A percentile compares a stretch with the other conserved stretches of the same genome.
These are phyloP conservation scores for Montipora foliosa DNA, from an alignment of 64 coral and sea anemone species.

Conservation along the genomic window DNA sequence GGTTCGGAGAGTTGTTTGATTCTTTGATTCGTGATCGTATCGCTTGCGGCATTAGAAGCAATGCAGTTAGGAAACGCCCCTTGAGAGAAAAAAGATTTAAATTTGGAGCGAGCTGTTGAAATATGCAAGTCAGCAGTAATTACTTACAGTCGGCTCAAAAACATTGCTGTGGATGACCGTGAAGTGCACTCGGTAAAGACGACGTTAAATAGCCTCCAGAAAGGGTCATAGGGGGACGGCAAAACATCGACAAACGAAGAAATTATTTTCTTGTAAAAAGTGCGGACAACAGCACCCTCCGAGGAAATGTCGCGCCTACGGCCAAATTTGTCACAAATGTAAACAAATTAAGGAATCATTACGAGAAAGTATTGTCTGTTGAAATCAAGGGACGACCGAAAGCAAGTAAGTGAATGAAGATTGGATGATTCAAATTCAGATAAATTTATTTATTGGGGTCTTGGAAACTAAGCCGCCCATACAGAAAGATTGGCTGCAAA, in stretches of 20 bases:
- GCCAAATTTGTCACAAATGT: constrained; percentile 10
- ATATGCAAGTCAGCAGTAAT: no score
- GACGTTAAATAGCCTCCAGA: not conserved
- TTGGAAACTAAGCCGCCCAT: no score
- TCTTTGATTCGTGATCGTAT: no score
- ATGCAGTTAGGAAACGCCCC: no score
- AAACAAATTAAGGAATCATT: not conserved
- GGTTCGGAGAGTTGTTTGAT: no score
- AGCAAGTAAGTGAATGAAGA: not conserved
- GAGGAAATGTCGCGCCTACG: not conserved
- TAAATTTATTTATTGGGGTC: no score
- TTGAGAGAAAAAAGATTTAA: no score
- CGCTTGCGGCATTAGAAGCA: no score
- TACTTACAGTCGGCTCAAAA: no score
- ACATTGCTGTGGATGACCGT: not conserved
- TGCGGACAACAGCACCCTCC: not conserved
- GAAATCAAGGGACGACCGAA: not conserved
- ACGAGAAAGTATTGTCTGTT: not conserved
- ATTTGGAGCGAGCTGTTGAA: no score
- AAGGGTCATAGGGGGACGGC: not conserved
- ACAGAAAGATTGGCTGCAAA: no score
- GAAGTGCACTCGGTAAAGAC: not conserved
- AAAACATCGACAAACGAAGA: constrained; percentile 12
- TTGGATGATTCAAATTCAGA: constrained; percentile 10
- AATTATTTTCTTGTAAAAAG: not conserved